These are phyloP conservation scores for Tetranychus urticae DNA, from an alignment of 1,140 invertebrate species.

Conservation along the genomic window DNA sequence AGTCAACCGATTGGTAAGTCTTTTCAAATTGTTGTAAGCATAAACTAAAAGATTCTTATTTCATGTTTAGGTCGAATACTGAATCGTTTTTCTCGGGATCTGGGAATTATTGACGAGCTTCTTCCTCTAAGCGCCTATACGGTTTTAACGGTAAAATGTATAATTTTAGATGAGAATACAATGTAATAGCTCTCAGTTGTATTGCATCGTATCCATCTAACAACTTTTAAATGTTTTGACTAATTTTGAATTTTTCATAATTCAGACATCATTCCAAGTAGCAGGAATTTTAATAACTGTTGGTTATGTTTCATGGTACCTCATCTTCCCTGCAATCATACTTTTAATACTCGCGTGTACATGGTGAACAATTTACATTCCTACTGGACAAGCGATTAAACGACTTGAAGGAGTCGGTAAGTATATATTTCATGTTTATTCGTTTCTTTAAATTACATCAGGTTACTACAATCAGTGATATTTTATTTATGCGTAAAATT, in stretches of 20 bases:
- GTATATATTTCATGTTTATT: slow-evolving; percentile 15
- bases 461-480: too few relatives aligned
- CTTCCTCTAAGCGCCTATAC: slow-evolving; percentile 46
- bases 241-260: slow-evolving; percentile 39
- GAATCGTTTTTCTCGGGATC: slow-evolving; percentile 12
- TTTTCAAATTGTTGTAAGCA: not conserved
- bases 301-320: not conserved
- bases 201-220: not conserved
- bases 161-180: not conserved
- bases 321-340: slow-evolving; percentile 40
- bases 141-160: not conserved
- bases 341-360: slow-evolving; percentile 45
- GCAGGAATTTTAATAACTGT: slow-evolving; percentile 2
- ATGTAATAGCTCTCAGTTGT: not conserved
- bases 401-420: slow-evolving; percentile 53
- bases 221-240: not conserved
- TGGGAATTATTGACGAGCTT: slow-evolving; percentile 16
- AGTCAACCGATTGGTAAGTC: slow-evolving; percentile 39
- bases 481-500: too few relatives aligned
- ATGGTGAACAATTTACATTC: slow-evolving; percentile 48
- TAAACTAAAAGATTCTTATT: slow-evolving; percentile 41
- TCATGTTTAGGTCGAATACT: slow-evolving; percentile 18
- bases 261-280: not conserved
- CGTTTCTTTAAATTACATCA: too few relatives aligned
- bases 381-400: slow-evolving; percentile 61